Evolutionary conservation across 2,888 invertebrate genomes (phyloP).

Genomic region (Harpalus rufipes): DNA sequence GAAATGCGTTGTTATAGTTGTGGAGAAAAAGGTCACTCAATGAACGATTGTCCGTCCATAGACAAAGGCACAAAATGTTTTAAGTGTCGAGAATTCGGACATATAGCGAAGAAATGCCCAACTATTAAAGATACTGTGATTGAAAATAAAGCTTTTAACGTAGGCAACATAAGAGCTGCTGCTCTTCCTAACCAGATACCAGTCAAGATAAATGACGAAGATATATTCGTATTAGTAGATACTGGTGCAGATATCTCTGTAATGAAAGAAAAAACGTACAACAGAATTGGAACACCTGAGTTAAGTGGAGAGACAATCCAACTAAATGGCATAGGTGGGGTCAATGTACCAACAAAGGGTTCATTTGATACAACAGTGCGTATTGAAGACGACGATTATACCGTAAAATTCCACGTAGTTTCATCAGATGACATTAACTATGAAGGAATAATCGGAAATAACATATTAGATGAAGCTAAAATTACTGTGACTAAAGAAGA

Average conservation of each 20-base stretch:
- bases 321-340: too few species aligned
- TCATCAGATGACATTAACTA: too few species aligned
- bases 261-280: too few species aligned
- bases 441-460: too few species aligned
- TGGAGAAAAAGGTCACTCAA: conserved; percentile 12
- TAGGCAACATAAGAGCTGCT: background rate
- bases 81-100: conserved; percentile 65
- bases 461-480: too few species aligned
- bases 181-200: background rate
- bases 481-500: too few species aligned
- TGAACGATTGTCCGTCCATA: conserved; percentile 19
- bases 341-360: too few species aligned
- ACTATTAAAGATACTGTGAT: background rate
- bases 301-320: too few species aligned
- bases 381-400: too few species aligned
- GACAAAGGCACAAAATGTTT: conserved; percentile 59
- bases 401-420: too few species aligned
- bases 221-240: background rate
- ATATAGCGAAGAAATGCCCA: conserved; percentile 48
- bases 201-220: conserved; percentile 2
- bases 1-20: conserved; percentile 43
- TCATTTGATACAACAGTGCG: too few species aligned
- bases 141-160: background rate
- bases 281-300: too few species aligned
- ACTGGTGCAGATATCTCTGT: conserved; percentile 67